Evolutionary conservation across 2,888 invertebrate genomes (phyloP).

Genomic region (Rotaria socialis): DNA sequence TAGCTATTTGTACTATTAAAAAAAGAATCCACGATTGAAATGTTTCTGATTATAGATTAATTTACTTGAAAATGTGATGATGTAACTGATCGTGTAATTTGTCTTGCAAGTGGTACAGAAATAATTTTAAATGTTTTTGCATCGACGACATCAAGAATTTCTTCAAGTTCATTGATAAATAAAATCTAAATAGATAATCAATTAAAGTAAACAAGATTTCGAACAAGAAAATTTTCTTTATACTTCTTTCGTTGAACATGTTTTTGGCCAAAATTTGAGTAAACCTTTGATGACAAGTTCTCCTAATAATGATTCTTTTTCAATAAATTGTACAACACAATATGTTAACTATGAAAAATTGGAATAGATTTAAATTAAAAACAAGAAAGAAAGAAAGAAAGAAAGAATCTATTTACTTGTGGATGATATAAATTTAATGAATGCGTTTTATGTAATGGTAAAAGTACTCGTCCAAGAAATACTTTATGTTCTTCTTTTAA

Average conservation of each 20-base stretch:
- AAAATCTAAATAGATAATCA: constrained; percentile 62
- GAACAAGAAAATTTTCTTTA: background rate
- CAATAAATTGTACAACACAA: constrained; percentile 96
- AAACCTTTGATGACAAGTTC: constrained; percentile 76
- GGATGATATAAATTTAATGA: constrained; percentile 93
- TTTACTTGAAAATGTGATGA: constrained; percentile 95
- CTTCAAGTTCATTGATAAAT: constrained; percentile 97
- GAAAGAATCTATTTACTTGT: constrained; percentile 51
- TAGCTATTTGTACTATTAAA: too few species aligned
- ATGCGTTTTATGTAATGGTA: constrained; percentile 92
- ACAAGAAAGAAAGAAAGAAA: background rate
- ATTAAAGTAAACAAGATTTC: background rate
- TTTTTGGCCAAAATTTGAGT: constrained; percentile 97
- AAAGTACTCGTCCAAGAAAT: constrained; percentile 85
- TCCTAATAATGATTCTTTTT: constrained; percentile 89
- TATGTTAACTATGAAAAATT: constrained; percentile 75
- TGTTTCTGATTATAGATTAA: too few species aligned
- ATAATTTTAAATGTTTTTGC: constrained; percentile 95
- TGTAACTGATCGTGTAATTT: constrained; percentile 92
- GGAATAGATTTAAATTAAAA: background rate
- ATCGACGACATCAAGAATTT: constrained; percentile 95
- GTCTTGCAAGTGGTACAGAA: constrained; percentile 89
- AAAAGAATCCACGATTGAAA: too few species aligned
- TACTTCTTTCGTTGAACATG: constrained; percentile 95
- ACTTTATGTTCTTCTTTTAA: constrained; percentile 95